Conservation (phyloP, 2,113 vertebrate species). For the Tupaia chinensis region DNA sequence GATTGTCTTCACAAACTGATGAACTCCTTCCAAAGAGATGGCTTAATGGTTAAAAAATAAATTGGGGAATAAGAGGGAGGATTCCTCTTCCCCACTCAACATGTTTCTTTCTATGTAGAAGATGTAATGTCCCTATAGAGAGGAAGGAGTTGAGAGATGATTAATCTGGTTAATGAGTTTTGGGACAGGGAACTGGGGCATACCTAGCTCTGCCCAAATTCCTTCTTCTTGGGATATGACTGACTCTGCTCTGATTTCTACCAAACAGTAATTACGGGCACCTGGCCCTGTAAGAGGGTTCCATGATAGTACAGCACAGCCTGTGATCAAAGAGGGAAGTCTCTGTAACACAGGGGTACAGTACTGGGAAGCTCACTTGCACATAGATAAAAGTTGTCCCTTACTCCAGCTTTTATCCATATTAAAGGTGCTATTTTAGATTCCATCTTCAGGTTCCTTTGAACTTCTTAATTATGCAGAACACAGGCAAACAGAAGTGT, state of each 20-base stretch:
- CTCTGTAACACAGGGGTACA: not conserved
- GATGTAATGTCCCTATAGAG: not conserved
- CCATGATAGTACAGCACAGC: not conserved
- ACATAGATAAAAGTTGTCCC: not conserved
- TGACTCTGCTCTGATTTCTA: constrained; percentile 16
- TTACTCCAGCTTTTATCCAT: not conserved
- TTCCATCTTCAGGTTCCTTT: constrained; percentile 20
- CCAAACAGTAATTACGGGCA: not conserved
- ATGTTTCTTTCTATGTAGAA: not conserved
- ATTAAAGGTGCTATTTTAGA: constrained; percentile 48
- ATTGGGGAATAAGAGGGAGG: not conserved
- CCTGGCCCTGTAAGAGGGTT: not conserved
- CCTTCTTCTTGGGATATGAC: not conserved
- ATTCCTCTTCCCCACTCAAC: not conserved
- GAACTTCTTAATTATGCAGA: constrained; percentile 39
- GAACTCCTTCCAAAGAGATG: not conserved
- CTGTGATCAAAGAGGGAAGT: not conserved
- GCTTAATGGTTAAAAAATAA: not conserved
- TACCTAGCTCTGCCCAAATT: not conserved
- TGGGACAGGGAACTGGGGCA: not conserved
- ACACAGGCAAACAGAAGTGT: constrained; percentile 39
- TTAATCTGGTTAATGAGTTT: not conserved
- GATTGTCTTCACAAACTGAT: not conserved
- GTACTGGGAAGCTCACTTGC: not conserved
- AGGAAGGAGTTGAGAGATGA: not conserved